Evolutionary conservation across 2,113 vertebrate genomes (phyloP), one percentile per base, ranked within the genome.

Genomic region (Alexandromys fortis): DNA sequence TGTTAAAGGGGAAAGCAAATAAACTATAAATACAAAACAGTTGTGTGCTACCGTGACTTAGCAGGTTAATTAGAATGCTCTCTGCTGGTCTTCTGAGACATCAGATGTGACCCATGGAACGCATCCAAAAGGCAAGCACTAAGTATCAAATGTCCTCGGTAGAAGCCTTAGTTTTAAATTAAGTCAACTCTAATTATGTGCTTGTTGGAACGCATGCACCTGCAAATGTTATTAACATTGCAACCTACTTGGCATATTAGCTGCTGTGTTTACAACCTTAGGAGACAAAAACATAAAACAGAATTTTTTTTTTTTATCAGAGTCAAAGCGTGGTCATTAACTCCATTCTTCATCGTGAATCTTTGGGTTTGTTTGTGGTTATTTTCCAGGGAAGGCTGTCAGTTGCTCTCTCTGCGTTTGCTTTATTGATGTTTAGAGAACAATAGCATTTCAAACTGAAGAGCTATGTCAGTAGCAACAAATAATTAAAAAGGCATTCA

Each of bases 51-150:
- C 82, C 90, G 86, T 79, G 28, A 55, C 47, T 86, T 17, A 93
- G 63, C 55, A 58, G 49, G 91, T 98, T 98, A 98, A 96, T 97
- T 94, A 95, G 52, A 97, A 96, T 63, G 73, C 2, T 68, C 55
- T 76, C 22, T 28, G 1, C 28, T 89, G 79, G 67, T 90, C 19
- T 47, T 96, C 88, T 58, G 63, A 91, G 81, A 52, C 61, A 63
- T 90, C 89, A 67, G 85, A 42, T 89, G 16, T 58, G 38, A 96
- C 88, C 95, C 83, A 88, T 14, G 11, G 4, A 73, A 92, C 38
- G 9, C 30, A 58, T 85, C 22, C 11, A 45, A 94, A 96, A 7
- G 67, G 28, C 7, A 79, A 55, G 33, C 24, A 92, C 89, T 87
- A 93, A 55, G 47, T 86, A 77, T 70, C 92, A 3, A 45, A 22